phyloP scores from a whole-genome alignment of 2,797 vertebrate species.

The Peromyscus nudipes region DNA sequence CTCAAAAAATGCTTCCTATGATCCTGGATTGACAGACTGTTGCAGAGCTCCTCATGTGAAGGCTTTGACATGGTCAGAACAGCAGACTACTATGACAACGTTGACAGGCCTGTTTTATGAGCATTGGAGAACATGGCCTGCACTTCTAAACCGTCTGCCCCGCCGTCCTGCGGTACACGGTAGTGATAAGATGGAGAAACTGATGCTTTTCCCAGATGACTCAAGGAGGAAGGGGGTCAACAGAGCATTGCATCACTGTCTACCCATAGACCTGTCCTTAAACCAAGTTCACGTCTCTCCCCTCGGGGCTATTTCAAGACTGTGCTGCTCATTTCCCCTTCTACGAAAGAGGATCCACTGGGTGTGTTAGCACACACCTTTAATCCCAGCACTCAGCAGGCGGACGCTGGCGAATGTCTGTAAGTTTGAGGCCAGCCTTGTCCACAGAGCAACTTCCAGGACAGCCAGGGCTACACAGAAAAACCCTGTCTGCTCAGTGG shows the following conservation, averaged over 20 bases:
- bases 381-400: neutral
- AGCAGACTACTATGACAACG: constrained; percentile 77
- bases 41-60: constrained; percentile 82
- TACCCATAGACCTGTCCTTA: neutral
- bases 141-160: constrained; percentile 61
- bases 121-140: constrained; percentile 41
- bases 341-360: neutral
- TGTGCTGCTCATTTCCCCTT: constrained; percentile 13
- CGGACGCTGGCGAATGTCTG: neutral
- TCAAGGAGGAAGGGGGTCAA: neutral
- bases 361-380: too few species aligned
- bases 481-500: neutral
- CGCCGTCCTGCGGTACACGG: neutral
- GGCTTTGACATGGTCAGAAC: constrained; percentile 70
- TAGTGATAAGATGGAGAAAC: constrained; percentile 33
- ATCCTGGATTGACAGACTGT: constrained; percentile 77
- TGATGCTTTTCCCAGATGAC: neutral
- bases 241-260: neutral
- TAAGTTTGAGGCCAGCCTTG: neutral
- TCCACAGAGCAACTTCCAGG: neutral
- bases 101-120: neutral
- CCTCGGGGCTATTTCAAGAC: neutral
- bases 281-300: neutral
- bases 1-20: constrained; percentile 83
- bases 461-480: neutral